Percentiles rank a stretch among this genome's conserved stretches.
Evolutionary conservation across 1,140 invertebrate genomes (phyloP).

Genomic region (Drosophila mayri): DNA sequence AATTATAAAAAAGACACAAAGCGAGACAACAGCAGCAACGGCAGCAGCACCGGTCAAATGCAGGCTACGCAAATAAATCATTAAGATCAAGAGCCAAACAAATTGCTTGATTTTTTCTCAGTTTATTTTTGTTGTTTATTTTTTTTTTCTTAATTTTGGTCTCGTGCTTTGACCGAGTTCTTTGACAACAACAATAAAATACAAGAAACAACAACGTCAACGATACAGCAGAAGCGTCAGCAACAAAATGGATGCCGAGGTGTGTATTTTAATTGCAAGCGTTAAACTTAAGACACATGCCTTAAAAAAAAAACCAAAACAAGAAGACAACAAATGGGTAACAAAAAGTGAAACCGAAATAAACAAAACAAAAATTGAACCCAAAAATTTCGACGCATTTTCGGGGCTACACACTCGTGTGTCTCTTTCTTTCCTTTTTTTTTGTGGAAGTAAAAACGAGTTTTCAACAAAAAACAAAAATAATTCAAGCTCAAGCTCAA

Average conservation of each 20-base stretch:
- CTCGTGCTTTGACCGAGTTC: conserved; percentile 69
- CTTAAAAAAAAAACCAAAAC: conserved; percentile 15
- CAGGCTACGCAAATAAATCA: conserved; percentile 68
- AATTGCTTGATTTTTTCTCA: conserved; percentile 22
- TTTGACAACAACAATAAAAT: conserved; percentile 37
- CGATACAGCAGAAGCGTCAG: conserved; percentile 12
- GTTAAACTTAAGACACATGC: conserved; percentile 41
- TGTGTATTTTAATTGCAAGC: conserved; percentile 60
- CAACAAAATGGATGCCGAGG: conserved; percentile 72
- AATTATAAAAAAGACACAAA: conserved; percentile 35
- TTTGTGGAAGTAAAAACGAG: conserved; percentile 8
- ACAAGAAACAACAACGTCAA: background rate
- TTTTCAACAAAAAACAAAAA: conserved; percentile 14
- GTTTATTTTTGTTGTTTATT: conserved; percentile 21
- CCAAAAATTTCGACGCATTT: conserved; percentile 18
- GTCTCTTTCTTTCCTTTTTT: no score
- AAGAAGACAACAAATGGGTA: background rate
- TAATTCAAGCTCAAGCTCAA: conserved; percentile 65
- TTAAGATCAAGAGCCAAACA: conserved; percentile 41
- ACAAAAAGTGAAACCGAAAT: conserved; percentile 34
- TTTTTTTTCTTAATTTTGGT: conserved; percentile 39
- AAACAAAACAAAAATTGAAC: conserved; percentile 7
- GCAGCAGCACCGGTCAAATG: conserved; percentile 17
- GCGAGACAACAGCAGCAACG: conserved; percentile 13
- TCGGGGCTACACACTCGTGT: background rate